Percentiles rank a stretch among this genome's conserved stretches.
Evolutionary conservation across 1,140 invertebrate genomes (phyloP).

Genomic region (Caenorhabditis tropicalis): DNA sequence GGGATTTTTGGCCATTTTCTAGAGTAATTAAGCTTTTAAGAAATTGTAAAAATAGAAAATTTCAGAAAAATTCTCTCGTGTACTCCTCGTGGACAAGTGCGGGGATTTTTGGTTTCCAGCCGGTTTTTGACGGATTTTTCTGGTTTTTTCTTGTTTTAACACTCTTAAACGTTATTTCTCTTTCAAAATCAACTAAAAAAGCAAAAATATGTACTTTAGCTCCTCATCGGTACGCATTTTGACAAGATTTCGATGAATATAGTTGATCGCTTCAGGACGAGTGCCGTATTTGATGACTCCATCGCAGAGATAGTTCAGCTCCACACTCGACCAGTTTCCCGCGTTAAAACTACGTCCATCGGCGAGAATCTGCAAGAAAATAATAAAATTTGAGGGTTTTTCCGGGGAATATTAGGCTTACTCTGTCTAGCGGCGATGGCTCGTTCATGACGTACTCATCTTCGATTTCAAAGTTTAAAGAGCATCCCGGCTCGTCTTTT

Average conservation of each 20-base stretch:
- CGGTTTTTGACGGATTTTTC: too few species aligned
- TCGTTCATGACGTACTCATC: neutral
- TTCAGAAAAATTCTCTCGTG: too few species aligned
- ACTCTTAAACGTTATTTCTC: too few species aligned
- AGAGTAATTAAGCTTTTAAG: too few species aligned
- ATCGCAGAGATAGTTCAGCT: neutral
- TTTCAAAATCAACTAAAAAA: too few species aligned
- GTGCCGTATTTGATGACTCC: neutral
- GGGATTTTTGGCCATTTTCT: too few species aligned
- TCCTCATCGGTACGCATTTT: neutral
- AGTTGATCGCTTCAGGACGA: neutral
- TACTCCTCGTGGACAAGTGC: too few species aligned
- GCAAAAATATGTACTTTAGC: too few species aligned
- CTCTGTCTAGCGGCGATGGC: conserved; percentile 8
- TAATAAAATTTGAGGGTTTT: neutral
- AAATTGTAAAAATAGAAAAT: neutral
- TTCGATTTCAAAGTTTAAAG: neutral
- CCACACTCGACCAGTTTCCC: neutral
- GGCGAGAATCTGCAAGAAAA: neutral
- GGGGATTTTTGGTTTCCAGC: too few species aligned
- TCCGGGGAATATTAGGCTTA: neutral
- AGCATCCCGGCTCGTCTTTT: neutral
- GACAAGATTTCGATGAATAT: neutral
- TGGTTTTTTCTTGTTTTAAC: neutral
- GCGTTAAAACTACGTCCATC: neutral